phyloP scores from a whole-genome alignment of 2,797 vertebrate genomes.

The Artibeus jamaicensis region DNA sequence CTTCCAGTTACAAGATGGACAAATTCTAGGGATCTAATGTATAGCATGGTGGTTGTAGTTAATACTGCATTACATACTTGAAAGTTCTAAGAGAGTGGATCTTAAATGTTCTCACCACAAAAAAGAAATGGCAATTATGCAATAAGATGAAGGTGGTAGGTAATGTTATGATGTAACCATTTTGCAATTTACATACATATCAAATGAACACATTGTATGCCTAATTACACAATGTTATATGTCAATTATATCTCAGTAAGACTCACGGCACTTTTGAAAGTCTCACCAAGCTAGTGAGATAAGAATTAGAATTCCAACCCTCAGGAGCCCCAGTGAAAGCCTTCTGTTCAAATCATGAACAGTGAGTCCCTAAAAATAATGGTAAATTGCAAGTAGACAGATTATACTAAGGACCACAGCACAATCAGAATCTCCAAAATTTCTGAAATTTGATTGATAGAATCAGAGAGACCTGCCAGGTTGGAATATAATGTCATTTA shows the following conservation, averaged over 20 bases:
- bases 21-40: not conserved
- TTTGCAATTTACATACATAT: not conserved
- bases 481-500: not conserved
- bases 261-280: not conserved
- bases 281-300: not conserved
- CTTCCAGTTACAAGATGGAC: not conserved
- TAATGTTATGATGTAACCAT: not conserved
- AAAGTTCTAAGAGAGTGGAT: not conserved
- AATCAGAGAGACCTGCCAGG: not conserved
- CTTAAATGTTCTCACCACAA: not conserved
- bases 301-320: not conserved
- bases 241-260: not conserved
- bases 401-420: not conserved
- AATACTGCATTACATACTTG: not conserved
- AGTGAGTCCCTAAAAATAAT: not conserved
- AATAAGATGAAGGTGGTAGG: not conserved
- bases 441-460: not conserved
- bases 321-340: not conserved
- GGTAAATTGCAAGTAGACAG: not conserved
- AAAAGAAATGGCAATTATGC: not conserved
- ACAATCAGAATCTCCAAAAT: not conserved
- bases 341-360: not conserved
- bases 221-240: not conserved
- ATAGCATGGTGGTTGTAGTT: not conserved
- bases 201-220: not conserved